Conservation (phyloP, 2,113 vertebrate species). For the Dissostichus mawsoni region DNA sequence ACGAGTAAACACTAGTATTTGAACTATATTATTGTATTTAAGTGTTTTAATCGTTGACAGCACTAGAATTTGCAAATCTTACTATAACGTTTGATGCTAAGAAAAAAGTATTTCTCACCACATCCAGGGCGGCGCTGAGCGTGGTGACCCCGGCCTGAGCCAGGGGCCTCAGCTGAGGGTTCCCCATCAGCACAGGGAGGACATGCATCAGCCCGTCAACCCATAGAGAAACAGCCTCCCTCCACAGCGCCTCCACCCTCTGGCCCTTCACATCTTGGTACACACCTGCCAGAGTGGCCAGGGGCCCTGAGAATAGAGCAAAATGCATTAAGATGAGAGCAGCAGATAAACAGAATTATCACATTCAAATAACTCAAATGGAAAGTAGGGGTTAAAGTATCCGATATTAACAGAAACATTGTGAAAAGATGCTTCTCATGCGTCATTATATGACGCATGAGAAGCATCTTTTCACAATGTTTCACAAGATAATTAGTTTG, state of each 20-base stretch:
- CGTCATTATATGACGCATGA: not conserved
- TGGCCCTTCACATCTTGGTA: constrained; percentile 87
- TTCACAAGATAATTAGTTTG: constrained; percentile 4
- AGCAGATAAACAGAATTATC: not conserved
- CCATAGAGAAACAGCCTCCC: constrained; percentile 75
- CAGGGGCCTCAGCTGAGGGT: constrained; percentile 80
- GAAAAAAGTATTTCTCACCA: constrained; percentile 75
- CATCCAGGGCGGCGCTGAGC: constrained; percentile 75
- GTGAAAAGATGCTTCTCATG: constrained; percentile 9
- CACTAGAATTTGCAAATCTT: too few species aligned
- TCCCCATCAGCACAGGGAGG: constrained; percentile 78
- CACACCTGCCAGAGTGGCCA: constrained; percentile 87
- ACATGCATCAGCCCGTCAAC: constrained; percentile 73
- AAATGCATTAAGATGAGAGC: not conserved
- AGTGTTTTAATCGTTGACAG: too few species aligned
- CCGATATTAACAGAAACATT: not conserved
- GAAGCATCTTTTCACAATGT: too few species aligned
- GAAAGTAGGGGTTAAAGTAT: not conserved
- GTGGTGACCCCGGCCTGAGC: constrained; percentile 65
- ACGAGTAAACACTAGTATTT: too few species aligned
- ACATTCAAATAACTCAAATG: not conserved
- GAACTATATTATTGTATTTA: too few species aligned
- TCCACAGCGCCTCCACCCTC: constrained; percentile 84
- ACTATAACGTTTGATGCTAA: too few species aligned
- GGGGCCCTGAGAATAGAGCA: constrained; percentile 78